Evolutionary conservation across 1,140 invertebrate genomes (phyloP), one percentile per base, ranked within the genome.

Genomic region (Eurytemora carolleeae): DNA sequence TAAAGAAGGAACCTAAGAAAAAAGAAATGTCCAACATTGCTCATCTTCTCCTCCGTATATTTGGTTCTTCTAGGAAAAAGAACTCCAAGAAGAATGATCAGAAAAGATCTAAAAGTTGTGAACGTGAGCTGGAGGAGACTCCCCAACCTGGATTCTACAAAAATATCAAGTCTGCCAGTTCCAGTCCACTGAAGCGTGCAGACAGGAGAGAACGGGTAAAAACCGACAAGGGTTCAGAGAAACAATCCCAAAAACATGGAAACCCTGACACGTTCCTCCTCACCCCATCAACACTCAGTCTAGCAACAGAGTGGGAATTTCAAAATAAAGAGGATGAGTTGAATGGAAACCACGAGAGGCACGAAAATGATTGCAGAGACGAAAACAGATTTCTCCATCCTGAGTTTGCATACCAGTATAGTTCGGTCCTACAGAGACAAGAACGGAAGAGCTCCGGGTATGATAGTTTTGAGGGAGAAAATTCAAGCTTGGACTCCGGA

Each of bases 371-470:
- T 18, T 19, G 53, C 19, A 1, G 53, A 54, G 21, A 21, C 19
- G 53, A 21, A 54, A 54, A 54, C 53, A 21, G 21, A 54, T 18
- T n/a, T n/a, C n/a, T n/a, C n/a, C n/a, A n/a, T n/a, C n/a, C n/a
- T n/a, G n/a, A n/a, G n/a, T n/a, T n/a, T n/a, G n/a, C n/a, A n/a
- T n/a, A n/a, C n/a, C n/a, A n/a, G n/a, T n/a, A n/a, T n/a, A n/a
- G n/a, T n/a, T n/a, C n/a, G n/a, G n/a, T n/a, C n/a, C n/a, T n/a
- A n/a, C n/a, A n/a, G 3, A 61, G 20, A 17, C 21, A 25, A 16
- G 60, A 62, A 18, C 44, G 60, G 17, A 62, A 62, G 24, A 58
- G 53, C 22, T 62, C 60, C 19, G 60, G 60, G 20, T 62, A 62
- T 57, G 60, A 62, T 54, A 62, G 60, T 44, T 19, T 62, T 20